phyloP scores from a whole-genome alignment of 1,140 invertebrate genomes.

The Trichogramma pretiosum region DNA sequence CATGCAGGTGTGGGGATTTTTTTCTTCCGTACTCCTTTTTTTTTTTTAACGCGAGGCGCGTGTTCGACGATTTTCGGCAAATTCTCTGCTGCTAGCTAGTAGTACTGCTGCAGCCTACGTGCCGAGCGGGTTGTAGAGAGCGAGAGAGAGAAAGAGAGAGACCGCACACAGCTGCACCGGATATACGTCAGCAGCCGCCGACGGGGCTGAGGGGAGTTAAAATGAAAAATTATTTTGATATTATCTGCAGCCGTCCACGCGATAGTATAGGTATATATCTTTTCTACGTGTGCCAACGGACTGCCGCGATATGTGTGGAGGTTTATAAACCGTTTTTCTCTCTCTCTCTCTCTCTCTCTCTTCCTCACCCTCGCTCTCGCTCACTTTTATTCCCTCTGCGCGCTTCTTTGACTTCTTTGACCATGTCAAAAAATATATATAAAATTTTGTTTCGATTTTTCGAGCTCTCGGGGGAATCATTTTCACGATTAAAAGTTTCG shows the following conservation, averaged over 20 bases:
- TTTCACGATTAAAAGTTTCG: too few relatives aligned
- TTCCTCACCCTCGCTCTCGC: constrained; percentile 1
- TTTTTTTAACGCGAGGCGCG: too few relatives aligned
- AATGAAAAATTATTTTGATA: constrained; percentile 21
- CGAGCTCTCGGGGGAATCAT: neutral
- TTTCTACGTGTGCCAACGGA: neutral
- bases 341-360: neutral
- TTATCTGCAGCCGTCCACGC: constrained; percentile 3
- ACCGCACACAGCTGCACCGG: constrained; percentile 16
- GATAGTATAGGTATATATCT: neutral
- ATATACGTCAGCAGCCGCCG: constrained; percentile 14
- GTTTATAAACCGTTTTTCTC: neutral
- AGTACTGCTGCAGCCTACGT: constrained; percentile 6
- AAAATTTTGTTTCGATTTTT: neutral
- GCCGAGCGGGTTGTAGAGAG: constrained; percentile 3
- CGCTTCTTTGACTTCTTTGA: neutral
- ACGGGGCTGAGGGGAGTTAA: too few relatives aligned
- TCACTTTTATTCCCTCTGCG: neutral
- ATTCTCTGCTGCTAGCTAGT: too few relatives aligned
- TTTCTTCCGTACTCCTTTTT: too few relatives aligned
- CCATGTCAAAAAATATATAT: too few relatives aligned
- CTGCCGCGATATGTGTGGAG: neutral
- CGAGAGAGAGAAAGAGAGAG: too few relatives aligned
- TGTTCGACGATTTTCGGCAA: too few relatives aligned
- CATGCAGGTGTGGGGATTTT: too few relatives aligned